Evolutionary conservation across 2,113 vertebrate genomes (phyloP).

Genomic region (Xiphorhynchus elegans): DNA sequence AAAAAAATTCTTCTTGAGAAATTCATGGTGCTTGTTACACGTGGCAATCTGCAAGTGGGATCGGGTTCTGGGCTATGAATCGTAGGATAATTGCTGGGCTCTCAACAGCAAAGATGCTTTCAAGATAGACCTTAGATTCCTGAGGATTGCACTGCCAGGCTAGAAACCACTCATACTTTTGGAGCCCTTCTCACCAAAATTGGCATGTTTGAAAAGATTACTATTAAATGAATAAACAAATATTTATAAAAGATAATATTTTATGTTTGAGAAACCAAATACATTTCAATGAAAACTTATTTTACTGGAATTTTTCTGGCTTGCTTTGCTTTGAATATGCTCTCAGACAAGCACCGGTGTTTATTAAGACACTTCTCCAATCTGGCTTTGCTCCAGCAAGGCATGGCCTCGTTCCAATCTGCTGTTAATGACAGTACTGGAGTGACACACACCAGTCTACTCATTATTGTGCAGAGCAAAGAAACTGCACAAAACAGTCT

Average conservation of each 20-base stretch:
- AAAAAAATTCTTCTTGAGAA: not conserved
- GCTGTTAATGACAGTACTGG: not conserved
- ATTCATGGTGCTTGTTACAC: not conserved
- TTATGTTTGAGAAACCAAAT: not conserved
- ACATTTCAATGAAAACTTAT: not conserved
- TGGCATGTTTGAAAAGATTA: not conserved
- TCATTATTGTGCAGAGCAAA: conserved; percentile 24
- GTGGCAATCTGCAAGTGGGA: not conserved
- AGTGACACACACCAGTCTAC: conserved; percentile 10
- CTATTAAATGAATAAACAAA: not conserved
- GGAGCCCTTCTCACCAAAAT: fast-evolving
- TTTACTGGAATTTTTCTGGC: not conserved
- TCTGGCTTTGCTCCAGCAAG: conserved; percentile 50
- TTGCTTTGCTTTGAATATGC: not conserved
- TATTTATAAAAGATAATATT: not conserved
- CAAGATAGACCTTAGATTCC: not conserved
- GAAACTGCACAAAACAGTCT: not conserved
- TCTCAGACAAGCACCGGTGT: not conserved
- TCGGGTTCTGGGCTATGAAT: not conserved
- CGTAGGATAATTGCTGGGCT: not conserved
- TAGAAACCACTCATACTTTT: not conserved
- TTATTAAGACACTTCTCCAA: conserved; percentile 33
- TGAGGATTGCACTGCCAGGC: not conserved
- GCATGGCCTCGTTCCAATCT: not conserved
- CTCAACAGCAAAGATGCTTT: not conserved